Percentiles rank a stretch among this genome's conserved stretches.
phyloP scores from a whole-genome alignment of 2,888 invertebrate species.

The Ophion slaviceki region DNA sequence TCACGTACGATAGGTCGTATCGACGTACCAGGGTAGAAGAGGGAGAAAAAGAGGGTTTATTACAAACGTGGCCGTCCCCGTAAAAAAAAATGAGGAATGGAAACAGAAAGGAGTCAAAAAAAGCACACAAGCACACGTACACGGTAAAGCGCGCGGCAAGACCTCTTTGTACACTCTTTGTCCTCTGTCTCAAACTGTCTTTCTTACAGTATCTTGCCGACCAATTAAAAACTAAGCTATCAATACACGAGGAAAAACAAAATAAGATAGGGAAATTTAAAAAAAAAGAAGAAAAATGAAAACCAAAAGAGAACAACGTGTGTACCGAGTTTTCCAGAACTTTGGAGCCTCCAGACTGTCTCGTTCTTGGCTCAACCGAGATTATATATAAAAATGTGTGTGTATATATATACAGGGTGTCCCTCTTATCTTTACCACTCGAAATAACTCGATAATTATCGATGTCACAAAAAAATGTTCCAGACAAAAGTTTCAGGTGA shows the following conservation, averaged over 20 bases:
- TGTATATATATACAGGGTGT: neutral
- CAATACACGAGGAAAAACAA: conserved; percentile 68
- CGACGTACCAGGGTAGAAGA: conserved; percentile 67
- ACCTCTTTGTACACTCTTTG: conserved; percentile 66
- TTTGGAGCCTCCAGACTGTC: conserved; percentile 57
- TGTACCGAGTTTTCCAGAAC: conserved; percentile 50
- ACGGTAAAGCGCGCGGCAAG: conserved; percentile 59
- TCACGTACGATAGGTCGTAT: conserved; percentile 58
- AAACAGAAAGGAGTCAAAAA: conserved; percentile 38
- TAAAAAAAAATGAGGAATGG: conserved; percentile 40
- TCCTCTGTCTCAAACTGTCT: conserved; percentile 64
- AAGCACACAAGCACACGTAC: conserved; percentile 31
- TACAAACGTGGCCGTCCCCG: conserved; percentile 60
- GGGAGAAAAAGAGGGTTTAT: conserved; percentile 59
- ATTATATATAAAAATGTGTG: conserved; percentile 18
- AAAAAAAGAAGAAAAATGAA: conserved; percentile 17
- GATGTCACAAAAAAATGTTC: too few species aligned
- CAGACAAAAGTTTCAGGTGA: too few species aligned
- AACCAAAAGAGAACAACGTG: conserved; percentile 30
- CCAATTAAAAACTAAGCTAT: conserved; percentile 76
- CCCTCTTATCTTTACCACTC: too few species aligned
- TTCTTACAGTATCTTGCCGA: conserved; percentile 73
- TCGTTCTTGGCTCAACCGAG: conserved; percentile 39
- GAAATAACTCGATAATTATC: too few species aligned
- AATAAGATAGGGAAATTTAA: conserved; percentile 46